These are phyloP conservation scores for Harpegnathos saltator DNA, from an alignment of 1,140 invertebrate genomes.

Conservation along the genomic window DNA sequence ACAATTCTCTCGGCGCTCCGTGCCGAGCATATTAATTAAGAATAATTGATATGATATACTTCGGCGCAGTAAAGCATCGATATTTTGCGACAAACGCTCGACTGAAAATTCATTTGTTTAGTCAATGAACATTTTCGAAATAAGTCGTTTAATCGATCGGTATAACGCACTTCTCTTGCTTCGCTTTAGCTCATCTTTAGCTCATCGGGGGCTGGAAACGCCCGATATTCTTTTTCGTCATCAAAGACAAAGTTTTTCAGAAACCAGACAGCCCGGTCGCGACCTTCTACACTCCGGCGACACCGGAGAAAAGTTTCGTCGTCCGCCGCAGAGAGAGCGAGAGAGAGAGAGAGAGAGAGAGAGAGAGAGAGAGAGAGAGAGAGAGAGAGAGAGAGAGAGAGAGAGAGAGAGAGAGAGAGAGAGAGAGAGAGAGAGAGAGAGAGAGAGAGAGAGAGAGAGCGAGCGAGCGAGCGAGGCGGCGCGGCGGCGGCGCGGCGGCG, in stretches of 20 bases:
- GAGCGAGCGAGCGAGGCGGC: too few relatives aligned
- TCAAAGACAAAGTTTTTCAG: background rate
- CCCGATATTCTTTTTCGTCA: background rate
- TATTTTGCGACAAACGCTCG: background rate
- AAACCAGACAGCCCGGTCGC: background rate
- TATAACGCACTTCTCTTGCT: too few relatives aligned
- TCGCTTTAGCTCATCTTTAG: too few relatives aligned
- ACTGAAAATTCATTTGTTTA: background rate
- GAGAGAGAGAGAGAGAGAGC: too few relatives aligned
- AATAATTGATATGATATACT: background rate
- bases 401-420: too few relatives aligned
- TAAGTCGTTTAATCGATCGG: background rate
- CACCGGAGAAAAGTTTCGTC: background rate
- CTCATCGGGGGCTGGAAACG: too few relatives aligned
- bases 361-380: too few relatives aligned
- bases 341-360: too few relatives aligned
- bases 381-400: too few relatives aligned
- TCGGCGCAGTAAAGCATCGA: background rate
- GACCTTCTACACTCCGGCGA: background rate
- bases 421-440: too few relatives aligned
- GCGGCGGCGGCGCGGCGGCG: too few relatives aligned
- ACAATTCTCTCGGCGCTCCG: slow-evolving; percentile 4
- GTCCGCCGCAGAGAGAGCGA: too few relatives aligned
- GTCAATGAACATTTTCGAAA: background rate
- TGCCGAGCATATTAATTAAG: background rate